These are phyloP conservation scores for Nephila pilipes DNA, from an alignment of 1,140 invertebrate species.

Conservation along the genomic window DNA sequence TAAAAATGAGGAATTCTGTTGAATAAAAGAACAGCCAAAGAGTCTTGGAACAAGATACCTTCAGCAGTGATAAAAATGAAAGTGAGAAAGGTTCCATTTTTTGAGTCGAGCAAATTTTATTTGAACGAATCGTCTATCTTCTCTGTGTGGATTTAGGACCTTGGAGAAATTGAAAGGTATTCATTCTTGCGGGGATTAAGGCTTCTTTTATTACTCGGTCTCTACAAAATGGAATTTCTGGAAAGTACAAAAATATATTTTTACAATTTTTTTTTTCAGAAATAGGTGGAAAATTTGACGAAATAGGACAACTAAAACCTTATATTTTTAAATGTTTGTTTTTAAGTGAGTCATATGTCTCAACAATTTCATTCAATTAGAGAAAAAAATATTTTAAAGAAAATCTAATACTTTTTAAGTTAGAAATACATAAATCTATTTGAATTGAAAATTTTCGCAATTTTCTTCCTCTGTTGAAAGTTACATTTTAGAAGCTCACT, in stretches of 20 bases:
- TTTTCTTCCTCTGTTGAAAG: no score
- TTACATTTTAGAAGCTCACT: no score
- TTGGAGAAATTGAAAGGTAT: neutral
- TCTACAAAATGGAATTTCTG: neutral
- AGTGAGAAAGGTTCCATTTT: neutral
- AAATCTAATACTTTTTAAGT: no score
- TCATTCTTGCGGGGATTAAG: neutral
- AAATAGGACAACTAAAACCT: neutral
- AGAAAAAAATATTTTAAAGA: no score
- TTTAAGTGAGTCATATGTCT: no score
- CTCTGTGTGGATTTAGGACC: neutral
- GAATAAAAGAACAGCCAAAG: conserved; percentile 25
- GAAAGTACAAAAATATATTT: neutral
- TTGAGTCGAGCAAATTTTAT: neutral
- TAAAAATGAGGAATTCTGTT: neutral
- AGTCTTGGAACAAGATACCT: neutral
- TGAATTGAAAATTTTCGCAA: no score
- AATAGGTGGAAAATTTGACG: neutral
- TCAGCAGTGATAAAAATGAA: neutral
- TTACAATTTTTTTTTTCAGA: neutral
- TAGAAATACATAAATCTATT: no score
- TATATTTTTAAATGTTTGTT: no score
- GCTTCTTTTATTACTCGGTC: neutral
- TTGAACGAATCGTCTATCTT: neutral
- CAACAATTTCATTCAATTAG: no score